Conservation (phyloP, 2,113 vertebrate species). For the Columba livia region DNA sequence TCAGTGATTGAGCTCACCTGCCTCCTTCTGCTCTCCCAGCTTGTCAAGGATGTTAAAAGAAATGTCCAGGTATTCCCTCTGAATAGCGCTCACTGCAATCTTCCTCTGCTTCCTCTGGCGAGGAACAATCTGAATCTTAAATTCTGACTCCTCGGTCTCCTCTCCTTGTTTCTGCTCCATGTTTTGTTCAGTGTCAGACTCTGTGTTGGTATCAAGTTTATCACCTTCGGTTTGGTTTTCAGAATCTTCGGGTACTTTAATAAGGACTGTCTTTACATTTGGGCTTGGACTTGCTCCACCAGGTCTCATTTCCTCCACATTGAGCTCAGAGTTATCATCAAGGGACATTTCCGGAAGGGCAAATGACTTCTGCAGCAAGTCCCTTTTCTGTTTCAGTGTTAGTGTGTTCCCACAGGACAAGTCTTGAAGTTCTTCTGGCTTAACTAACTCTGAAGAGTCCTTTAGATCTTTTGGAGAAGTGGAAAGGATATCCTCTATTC, state of each 20-base stretch:
- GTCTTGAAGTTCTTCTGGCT: constrained; percentile 62
- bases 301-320: constrained; percentile 68
- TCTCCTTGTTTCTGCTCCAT: constrained; percentile 83
- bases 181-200: constrained; percentile 85
- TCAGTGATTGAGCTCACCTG: constrained; percentile 78
- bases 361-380: constrained; percentile 88
- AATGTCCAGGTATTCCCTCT: constrained; percentile 98
- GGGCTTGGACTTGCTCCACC: constrained; percentile 69
- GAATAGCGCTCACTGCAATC: constrained; percentile 97
- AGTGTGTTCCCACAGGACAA: constrained; percentile 80
- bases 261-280: constrained; percentile 81
- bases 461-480: constrained; percentile 61
- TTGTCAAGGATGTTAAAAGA: constrained; percentile 95
- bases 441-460: constrained; percentile 44
- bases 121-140: constrained; percentile 98
- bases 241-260: constrained; percentile 87
- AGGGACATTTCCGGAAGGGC: constrained; percentile 87
- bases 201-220: constrained; percentile 70
- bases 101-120: constrained; percentile 96
- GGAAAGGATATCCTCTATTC: constrained; percentile 37
- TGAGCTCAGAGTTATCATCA: constrained; percentile 76
- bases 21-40: constrained; percentile 84
- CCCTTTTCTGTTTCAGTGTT: constrained; percentile 93
- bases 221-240: constrained; percentile 80
- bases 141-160: constrained; percentile 88